Evolutionary conservation across 2,113 vertebrate genomes (phyloP), one percentile per base, ranked within the genome.

Genomic region (Leuciscus idus): DNA sequence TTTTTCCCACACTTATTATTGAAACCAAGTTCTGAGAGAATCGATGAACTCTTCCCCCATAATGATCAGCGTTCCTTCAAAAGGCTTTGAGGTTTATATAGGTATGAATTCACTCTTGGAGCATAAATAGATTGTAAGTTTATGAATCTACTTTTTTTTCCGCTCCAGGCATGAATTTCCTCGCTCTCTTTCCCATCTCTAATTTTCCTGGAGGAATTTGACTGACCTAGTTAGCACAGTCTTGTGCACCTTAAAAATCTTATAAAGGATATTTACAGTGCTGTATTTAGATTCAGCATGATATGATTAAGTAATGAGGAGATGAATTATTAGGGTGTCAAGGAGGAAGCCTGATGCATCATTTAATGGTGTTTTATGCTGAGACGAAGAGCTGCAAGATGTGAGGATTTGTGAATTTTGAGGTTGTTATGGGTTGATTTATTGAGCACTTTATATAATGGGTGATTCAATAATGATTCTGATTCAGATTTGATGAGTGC

Each of bases 281-380:
- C 70, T 72, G 89, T 88, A 85, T 92, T 91, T 88, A 87, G 88
- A 91, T 92, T 92, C 81, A 89, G 88, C 89, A 87, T 85, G 83
- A 91, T 91, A 91, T 92, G 88, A 94, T 93, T 93, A 90, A 94
- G 87, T 92, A 91, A 93, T 92, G 92, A 93, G 82, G 74, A 89
- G 81, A 87, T 87, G 87, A 90, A 94, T 93, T 92, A 92, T 90
- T 92, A 90, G 75, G 84, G 77, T 52, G 79, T 87, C 61, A 23
- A 64, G 66, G 66, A 81, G 84, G 85, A 87, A 78, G 50, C 68
- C 43, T 76, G 46, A 81, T 89, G 88, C 72, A 81, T 89, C 81
- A 87, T 84, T 86, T 80, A 80, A 61, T 76, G 61, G 55, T 13
- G 46, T 50, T 84, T 79, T 55, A 30, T 82, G 76, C 72, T 84